phyloP scores from a whole-genome alignment of 2,797 vertebrate species.

The Anas bahamensis region DNA sequence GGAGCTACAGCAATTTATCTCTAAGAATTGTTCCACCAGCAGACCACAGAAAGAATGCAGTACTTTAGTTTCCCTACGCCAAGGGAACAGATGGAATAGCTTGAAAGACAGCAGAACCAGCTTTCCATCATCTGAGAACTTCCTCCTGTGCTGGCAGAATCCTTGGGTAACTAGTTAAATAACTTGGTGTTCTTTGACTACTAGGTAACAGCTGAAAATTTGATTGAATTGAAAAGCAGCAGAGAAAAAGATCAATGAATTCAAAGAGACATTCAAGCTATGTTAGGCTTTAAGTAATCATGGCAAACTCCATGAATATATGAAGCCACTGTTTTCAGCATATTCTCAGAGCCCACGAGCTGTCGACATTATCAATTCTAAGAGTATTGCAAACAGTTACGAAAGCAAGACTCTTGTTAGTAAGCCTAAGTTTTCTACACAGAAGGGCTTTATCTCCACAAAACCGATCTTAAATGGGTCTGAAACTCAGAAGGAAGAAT shows the following conservation, averaged over 20 bases:
- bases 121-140: background rate
- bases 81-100: background rate
- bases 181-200: background rate
- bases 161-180: background rate
- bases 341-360: background rate
- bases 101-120: background rate
- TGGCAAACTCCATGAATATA: background rate
- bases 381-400: background rate
- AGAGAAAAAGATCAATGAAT: background rate
- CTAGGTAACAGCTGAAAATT: background rate
- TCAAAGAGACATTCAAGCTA: background rate
- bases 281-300: background rate
- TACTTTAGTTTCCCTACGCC: background rate
- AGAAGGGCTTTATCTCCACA: background rate
- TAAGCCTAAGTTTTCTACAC: background rate
- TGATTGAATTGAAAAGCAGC: background rate
- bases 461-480: background rate
- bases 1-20: background rate
- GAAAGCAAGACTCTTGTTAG: background rate
- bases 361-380: background rate
- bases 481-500: background rate
- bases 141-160: background rate
- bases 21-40: background rate
- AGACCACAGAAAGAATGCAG: background rate
- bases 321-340: background rate